Base-by-base conservation (phyloP, 1,140 invertebrate species). In the Orius laevigatus region DNA sequence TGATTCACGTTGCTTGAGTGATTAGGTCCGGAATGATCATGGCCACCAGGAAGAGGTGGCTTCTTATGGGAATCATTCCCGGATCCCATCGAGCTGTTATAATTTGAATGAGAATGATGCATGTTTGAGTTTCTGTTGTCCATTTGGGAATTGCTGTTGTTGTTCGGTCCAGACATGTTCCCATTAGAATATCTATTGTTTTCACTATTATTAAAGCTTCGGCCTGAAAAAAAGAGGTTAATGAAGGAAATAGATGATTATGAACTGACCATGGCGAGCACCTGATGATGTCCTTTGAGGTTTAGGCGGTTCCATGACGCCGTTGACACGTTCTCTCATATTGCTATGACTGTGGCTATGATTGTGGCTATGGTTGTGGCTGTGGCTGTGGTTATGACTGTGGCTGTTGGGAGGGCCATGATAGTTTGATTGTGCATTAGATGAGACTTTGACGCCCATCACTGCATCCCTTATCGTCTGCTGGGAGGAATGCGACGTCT, bases 231-330 rank as follows among this genome's bases (percentile, higher is more conserved):
- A 41, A 41, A 25, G 25, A 25, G 3, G 6, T 45, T 31, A 10
- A 19, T 14, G n/a, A 19, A 38, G 8, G 49, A 20, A 16, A n/a
- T 20, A n/a, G 31, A 12, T 36, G 42, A 15, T 19, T 34, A 19
- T 33, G 40, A 20, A 44, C 34, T 19, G 8, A 25, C 25, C 25
- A 25, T 25, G 25, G 25, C 25, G 25, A 25, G 25, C 25, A 25
- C 25, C 25, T 4, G 25, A 25, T 25, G 25, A 4, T 8, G 42
- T 38, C 20, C 46, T 51, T 43, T 51, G 49, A 12, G 49, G 39
- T 41, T 54, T 49, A n/a, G 45, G 36, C 32, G 35, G 35, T 25
- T 46, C 14, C n/a, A 42, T 18, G 14, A 51, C 19, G 4, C 46
- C 44, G 47, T 47, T 42, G 2, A 51, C 31, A 6, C 39, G 44